phyloP scores from a whole-genome alignment of 1,140 invertebrate species.

The Drosophila paulistorum region DNA sequence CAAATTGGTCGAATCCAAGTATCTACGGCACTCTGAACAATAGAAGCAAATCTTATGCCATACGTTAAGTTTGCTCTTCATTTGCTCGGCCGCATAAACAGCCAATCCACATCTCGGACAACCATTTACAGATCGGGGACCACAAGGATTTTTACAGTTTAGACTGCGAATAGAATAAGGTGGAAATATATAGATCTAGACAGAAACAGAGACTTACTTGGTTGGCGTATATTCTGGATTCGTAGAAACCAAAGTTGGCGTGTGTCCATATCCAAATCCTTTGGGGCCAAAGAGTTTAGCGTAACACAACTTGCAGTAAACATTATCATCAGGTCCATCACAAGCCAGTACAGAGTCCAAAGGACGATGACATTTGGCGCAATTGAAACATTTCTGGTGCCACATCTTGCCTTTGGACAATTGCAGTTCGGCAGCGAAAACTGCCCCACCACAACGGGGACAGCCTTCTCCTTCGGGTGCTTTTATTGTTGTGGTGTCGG shows the following conservation, averaged over 20 bases:
- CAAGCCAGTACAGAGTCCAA: constrained; percentile 96
- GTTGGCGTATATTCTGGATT: constrained; percentile 87
- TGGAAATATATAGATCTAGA: too few species aligned
- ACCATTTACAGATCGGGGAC: constrained; percentile 83
- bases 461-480: constrained; percentile 94
- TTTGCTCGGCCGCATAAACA: constrained; percentile 96
- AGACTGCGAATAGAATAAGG: constrained; percentile 27
- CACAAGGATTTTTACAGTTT: constrained; percentile 40
- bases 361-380: constrained; percentile 95
- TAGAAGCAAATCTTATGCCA: constrained; percentile 98
- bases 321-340: constrained; percentile 94
- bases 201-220: constrained; percentile 37
- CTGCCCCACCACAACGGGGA: constrained; percentile 95
- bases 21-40: constrained; percentile 95
- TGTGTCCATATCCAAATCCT: constrained; percentile 94
- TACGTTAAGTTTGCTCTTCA: constrained; percentile 95
- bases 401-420: constrained; percentile 96
- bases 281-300: constrained; percentile 95
- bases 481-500: constrained; percentile 94
- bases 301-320: constrained; percentile 95
- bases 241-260: constrained; percentile 91
- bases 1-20: constrained; percentile 95
- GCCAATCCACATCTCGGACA: constrained; percentile 94
- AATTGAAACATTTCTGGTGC: constrained; percentile 97
- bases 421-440: constrained; percentile 97